Evolutionary conservation across 2,888 invertebrate species (phyloP).

Genomic region (Acronicta psi): DNA sequence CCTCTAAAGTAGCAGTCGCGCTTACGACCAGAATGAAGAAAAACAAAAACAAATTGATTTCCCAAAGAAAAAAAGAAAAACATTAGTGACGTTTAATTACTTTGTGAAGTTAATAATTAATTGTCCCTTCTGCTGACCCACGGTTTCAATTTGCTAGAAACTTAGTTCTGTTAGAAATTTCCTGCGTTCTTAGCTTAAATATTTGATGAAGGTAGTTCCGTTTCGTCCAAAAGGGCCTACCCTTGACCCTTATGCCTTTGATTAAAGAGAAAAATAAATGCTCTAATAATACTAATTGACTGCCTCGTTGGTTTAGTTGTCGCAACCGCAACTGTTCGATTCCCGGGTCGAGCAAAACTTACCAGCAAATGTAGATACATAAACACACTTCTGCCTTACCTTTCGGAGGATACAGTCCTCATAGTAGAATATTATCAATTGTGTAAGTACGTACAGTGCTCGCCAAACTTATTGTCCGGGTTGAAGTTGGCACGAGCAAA

Average conservation of each 20-base stretch:
- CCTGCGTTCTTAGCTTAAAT: conserved; percentile 45
- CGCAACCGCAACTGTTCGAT: too few species aligned
- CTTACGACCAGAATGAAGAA: too few species aligned
- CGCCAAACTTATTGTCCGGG: too few species aligned
- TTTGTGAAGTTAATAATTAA: conserved; percentile 36
- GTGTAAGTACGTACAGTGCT: too few species aligned
- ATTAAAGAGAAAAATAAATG: conserved; percentile 55
- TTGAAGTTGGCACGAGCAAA: too few species aligned
- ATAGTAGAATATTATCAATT: too few species aligned
- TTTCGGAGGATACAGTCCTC: too few species aligned
- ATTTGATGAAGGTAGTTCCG: conserved; percentile 55
- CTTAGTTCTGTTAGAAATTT: conserved; percentile 42
- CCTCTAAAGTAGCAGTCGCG: too few species aligned
- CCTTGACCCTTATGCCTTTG: conserved; percentile 37
- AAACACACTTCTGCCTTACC: too few species aligned
- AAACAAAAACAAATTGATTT: neutral
- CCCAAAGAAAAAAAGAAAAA: neutral
- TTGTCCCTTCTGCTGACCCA: conserved; percentile 25
- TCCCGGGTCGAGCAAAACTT: too few species aligned
- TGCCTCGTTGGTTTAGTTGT: too few species aligned
- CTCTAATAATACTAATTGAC: neutral
- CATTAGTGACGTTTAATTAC: conserved; percentile 29
- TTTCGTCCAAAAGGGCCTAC: conserved; percentile 21
- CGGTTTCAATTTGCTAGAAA: conserved; percentile 39
- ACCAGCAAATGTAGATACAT: too few species aligned